Percentiles rank a stretch among this genome's conserved stretches.
Evolutionary conservation across 2,113 vertebrate species (phyloP).

Genomic region (Spheniscus mendiculus): DNA sequence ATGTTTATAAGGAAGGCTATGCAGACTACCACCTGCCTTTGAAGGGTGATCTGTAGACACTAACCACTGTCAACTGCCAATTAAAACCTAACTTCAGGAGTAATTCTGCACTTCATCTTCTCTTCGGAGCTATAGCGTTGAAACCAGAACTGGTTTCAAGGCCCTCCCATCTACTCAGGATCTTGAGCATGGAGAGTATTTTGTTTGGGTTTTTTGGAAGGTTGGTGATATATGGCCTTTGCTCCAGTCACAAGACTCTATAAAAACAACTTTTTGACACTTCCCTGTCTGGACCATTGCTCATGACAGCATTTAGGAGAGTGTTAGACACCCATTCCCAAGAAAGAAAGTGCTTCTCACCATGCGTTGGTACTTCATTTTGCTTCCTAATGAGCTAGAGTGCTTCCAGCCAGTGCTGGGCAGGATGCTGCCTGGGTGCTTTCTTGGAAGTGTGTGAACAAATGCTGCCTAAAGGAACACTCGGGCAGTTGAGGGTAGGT

Average conservation of each 20-base stretch:
- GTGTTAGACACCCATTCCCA: not conserved
- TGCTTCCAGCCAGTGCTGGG: not conserved
- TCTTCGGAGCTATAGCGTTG: not conserved
- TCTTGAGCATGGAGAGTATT: not conserved
- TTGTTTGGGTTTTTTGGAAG: not conserved
- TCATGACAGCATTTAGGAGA: not conserved
- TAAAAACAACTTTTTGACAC: not conserved
- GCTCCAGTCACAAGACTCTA: not conserved
- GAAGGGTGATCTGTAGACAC: accelerated
- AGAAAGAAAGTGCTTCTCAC: not conserved
- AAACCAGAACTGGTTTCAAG: not conserved
- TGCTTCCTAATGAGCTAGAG: not conserved
- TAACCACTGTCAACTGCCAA: not conserved
- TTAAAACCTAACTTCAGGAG: not conserved
- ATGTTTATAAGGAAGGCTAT: not conserved
- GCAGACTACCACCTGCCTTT: not conserved
- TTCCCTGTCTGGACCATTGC: not conserved
- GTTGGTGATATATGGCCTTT: not conserved
- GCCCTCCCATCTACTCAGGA: not conserved
- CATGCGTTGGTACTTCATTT: not conserved
- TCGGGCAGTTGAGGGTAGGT: not conserved
- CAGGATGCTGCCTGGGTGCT: not conserved
- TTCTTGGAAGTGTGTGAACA: not conserved
- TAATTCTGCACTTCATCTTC: not conserved
- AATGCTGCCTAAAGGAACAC: not conserved